Evolutionary conservation across 2,797 vertebrate species (phyloP).

Genomic region (Enteromius mattozi): DNA sequence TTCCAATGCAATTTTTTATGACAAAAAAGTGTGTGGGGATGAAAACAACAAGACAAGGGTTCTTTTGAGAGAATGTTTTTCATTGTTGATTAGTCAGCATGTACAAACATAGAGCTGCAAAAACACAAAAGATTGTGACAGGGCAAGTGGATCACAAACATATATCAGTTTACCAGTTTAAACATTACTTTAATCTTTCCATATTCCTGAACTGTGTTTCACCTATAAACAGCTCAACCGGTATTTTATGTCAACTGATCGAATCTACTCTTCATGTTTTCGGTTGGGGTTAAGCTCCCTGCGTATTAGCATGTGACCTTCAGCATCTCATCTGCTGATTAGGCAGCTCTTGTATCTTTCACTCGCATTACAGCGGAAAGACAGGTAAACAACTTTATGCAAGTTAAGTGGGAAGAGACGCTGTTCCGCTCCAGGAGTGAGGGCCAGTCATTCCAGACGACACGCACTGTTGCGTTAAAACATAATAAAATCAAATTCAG

Average conservation of each 20-base stretch:
- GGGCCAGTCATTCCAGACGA: slow-evolving; percentile 1
- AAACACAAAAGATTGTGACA: slow-evolving; percentile 1
- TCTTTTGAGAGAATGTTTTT: not conserved
- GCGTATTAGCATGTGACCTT: slow-evolving; percentile 42
- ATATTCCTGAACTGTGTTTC: slow-evolving; percentile 20
- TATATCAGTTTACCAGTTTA: not conserved
- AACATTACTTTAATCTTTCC: slow-evolving; percentile 8
- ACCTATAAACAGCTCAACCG: slow-evolving; percentile 54
- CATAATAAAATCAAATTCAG: not conserved
- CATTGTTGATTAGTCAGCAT: slow-evolving; percentile 2
- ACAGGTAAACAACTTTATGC: slow-evolving; percentile 16
- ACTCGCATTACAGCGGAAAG: not conserved
- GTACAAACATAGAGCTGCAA: not conserved
- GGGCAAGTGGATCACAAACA: slow-evolving; percentile 15
- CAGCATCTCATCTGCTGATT: slow-evolving; percentile 38
- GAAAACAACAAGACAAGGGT: not conserved
- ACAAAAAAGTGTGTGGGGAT: not conserved
- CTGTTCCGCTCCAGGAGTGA: not conserved
- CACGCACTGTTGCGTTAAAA: not conserved
- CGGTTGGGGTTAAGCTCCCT: slow-evolving; percentile 22
- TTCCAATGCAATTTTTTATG: slow-evolving; percentile 10
- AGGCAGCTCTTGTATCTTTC: slow-evolving; percentile 21
- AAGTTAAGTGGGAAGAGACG: slow-evolving; percentile 24
- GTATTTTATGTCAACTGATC: slow-evolving; percentile 56
- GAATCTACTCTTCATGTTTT: slow-evolving; percentile 42